A percentile compares a stretch with the other conserved stretches of the same genome.
Conservation (phyloP, 2,797 vertebrate genomes). For the Dryobates pubescens region DNA sequence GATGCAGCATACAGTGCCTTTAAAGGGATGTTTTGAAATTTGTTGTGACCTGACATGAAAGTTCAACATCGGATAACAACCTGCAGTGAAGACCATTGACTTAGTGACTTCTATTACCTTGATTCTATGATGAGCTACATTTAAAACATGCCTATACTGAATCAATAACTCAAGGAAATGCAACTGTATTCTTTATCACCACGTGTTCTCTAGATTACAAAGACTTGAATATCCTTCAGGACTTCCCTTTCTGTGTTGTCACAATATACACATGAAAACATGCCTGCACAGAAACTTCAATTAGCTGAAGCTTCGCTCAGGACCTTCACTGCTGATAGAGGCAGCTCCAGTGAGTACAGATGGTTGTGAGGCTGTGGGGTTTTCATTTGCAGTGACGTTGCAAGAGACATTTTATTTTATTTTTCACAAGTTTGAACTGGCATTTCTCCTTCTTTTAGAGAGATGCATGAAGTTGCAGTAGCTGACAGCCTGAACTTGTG, state of each 20-base stretch:
- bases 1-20: background rate
- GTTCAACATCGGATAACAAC: background rate
- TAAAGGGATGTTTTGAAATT: conserved; percentile 2
- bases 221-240: conserved; percentile 1
- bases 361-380: background rate
- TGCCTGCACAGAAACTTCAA: background rate
- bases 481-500: background rate
- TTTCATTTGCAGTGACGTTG: conserved; percentile 7
- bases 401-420: background rate
- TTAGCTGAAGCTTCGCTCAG: background rate
- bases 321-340: background rate
- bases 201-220: background rate
- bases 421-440: background rate
- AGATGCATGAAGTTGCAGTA: background rate
- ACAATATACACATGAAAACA: background rate
- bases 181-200: conserved; percentile 22
- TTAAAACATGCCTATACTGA: background rate
- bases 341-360: background rate
- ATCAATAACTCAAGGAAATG: background rate
- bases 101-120: background rate
- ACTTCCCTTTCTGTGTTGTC: background rate
- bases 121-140: background rate
- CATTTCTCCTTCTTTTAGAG: conserved; percentile 15
- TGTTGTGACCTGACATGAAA: background rate
- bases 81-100: background rate